phyloP scores from a whole-genome alignment of 2,113 vertebrate genomes.

The Dipodomys spectabilis region DNA sequence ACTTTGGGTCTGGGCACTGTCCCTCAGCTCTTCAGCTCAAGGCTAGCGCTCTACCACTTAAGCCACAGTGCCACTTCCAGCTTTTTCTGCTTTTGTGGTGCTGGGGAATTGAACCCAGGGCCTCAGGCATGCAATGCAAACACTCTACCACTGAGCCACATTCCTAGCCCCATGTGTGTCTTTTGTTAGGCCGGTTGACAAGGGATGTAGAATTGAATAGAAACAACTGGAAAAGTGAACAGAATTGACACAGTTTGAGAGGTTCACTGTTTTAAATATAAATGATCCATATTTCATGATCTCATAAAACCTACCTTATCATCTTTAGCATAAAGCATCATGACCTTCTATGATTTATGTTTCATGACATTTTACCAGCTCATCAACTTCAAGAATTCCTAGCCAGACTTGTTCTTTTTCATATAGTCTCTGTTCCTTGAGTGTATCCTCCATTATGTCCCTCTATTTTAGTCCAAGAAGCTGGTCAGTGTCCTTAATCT shows the following conservation, averaged over 20 bases:
- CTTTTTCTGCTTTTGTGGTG: no score
- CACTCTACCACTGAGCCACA: no score
- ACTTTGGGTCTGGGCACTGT: no score
- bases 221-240: neutral
- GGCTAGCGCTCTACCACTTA: no score
- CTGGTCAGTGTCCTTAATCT: neutral
- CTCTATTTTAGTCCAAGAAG: neutral
- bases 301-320: neutral
- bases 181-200: neutral
- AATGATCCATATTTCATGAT: neutral
- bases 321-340: neutral
- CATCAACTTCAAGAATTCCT: neutral
- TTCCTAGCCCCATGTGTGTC: neutral
- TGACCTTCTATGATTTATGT: neutral
- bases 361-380: neutral
- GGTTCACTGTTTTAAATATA: neutral
- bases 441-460: rapidly evolving
- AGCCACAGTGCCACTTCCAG: no score
- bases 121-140: no score
- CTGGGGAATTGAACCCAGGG: no score
- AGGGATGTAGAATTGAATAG: neutral
- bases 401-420: neutral
- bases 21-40: no score
- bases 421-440: neutral
- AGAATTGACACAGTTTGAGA: neutral